Conservation (phyloP, 2,113 vertebrate species). For the Orthonyx spaldingii region DNA sequence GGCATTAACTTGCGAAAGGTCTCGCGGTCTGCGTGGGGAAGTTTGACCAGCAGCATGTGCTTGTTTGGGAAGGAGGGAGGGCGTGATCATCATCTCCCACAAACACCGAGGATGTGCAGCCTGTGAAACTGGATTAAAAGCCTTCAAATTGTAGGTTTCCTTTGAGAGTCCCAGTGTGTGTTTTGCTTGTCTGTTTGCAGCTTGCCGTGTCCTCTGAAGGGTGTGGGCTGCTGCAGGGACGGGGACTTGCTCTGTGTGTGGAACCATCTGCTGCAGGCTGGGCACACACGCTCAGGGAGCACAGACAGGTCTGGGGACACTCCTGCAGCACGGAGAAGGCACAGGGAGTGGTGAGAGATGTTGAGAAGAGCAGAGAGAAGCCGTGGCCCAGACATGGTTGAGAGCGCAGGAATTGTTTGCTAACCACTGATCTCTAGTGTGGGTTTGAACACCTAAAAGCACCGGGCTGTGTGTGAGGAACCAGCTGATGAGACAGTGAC, state of each 20-base stretch:
- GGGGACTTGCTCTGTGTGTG: neutral
- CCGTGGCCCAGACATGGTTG: neutral
- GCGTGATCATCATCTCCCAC: neutral
- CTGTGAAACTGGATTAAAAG: neutral
- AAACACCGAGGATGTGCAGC: neutral
- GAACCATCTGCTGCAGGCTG: neutral
- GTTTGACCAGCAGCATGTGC: fast-evolving
- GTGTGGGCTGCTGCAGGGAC: neutral
- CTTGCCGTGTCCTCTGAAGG: neutral
- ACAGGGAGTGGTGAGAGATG: neutral
- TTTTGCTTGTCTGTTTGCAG: neutral
- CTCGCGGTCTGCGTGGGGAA: neutral
- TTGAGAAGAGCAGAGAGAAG: neutral
- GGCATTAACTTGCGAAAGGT: neutral
- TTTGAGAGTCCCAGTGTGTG: neutral
- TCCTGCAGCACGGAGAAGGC: neutral
- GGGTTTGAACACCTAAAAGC: neutral
- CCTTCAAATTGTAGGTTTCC: neutral
- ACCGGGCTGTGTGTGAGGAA: neutral
- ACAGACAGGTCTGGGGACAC: neutral
- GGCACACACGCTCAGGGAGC: neutral
- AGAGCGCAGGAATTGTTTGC: neutral
- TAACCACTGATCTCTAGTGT: fast-evolving
- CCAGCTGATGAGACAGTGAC: neutral
- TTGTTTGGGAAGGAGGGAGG: neutral